Conservation (phyloP, 2,797 vertebrate species). For the Poecilia wingei region DNA sequence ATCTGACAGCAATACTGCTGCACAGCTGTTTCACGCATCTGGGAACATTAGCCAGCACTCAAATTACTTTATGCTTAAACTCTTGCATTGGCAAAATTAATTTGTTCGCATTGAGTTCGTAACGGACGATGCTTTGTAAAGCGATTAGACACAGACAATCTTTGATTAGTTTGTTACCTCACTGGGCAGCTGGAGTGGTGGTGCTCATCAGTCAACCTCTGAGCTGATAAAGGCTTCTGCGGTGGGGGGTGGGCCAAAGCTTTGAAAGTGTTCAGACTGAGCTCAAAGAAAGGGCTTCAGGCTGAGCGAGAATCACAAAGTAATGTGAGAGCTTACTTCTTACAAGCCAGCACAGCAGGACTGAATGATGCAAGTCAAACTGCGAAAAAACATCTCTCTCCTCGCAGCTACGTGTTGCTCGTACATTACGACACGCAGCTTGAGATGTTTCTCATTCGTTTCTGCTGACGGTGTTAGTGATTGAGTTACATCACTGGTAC, state of each 20-base stretch:
- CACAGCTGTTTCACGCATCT: neutral
- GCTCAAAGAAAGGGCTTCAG: slow-evolving; percentile 36
- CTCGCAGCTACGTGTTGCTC: slow-evolving; percentile 1
- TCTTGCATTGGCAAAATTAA: neutral
- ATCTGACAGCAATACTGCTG: no score
- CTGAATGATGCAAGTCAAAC: slow-evolving; percentile 15
- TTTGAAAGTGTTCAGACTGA: slow-evolving; percentile 14
- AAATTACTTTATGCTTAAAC: neutral
- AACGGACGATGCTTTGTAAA: slow-evolving; percentile 1
- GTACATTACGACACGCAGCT: slow-evolving; percentile 14
- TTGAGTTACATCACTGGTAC: slow-evolving; percentile 3
- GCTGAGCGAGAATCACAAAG: slow-evolving; percentile 30
- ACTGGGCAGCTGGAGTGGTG: slow-evolving; percentile 13
- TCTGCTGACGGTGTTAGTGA: neutral
- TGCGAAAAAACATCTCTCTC: slow-evolving; percentile 3
- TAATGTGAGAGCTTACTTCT: slow-evolving; percentile 20
- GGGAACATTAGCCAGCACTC: neutral
- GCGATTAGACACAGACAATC: slow-evolving; percentile 32
- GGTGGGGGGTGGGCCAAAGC: slow-evolving; percentile 12
- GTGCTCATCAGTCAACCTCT: slow-evolving; percentile 7
- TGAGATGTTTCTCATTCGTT: neutral
- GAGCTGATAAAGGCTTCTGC: slow-evolving; percentile 17
- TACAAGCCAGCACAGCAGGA: slow-evolving; percentile 13
- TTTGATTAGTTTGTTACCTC: slow-evolving; percentile 23
- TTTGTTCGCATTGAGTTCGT: neutral